Conservation (phyloP, 2,797 vertebrate species). For the Eulemur albifrons region DNA sequence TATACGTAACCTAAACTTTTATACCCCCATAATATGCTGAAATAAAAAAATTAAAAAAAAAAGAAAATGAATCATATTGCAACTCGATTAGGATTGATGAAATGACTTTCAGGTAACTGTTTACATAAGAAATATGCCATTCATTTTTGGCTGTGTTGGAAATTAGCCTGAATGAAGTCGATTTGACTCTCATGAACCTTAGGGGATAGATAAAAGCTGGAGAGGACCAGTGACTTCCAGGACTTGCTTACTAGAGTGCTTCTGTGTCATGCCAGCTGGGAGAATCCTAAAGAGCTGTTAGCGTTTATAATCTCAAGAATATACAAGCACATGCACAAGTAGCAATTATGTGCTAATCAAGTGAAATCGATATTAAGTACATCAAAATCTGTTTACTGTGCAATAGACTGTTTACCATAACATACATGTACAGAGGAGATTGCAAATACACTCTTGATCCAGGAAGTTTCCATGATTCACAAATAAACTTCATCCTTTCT, state of each 20-base stretch:
- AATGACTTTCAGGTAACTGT: background rate
- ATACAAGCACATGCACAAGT: constrained; percentile 32
- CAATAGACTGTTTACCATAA: constrained; percentile 14
- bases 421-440: background rate
- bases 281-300: background rate
- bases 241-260: constrained; percentile 15
- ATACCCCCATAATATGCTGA: too few species aligned
- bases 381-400: background rate
- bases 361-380: background rate
- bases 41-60: too few species aligned
- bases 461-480: constrained; percentile 39
- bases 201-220: background rate
- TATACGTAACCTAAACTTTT: too few species aligned
- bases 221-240: constrained; percentile 7
- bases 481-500: constrained; percentile 9
- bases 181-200: background rate
- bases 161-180: constrained; percentile 21
- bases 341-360: constrained; percentile 28
- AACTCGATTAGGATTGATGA: background rate
- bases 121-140: background rate
- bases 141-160: background rate
- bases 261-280: background rate
- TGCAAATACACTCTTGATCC: background rate
- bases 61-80: background rate
- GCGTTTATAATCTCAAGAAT: constrained; percentile 16